phyloP scores from a whole-genome alignment of 2,888 invertebrate genomes.

The Labia minor region DNA sequence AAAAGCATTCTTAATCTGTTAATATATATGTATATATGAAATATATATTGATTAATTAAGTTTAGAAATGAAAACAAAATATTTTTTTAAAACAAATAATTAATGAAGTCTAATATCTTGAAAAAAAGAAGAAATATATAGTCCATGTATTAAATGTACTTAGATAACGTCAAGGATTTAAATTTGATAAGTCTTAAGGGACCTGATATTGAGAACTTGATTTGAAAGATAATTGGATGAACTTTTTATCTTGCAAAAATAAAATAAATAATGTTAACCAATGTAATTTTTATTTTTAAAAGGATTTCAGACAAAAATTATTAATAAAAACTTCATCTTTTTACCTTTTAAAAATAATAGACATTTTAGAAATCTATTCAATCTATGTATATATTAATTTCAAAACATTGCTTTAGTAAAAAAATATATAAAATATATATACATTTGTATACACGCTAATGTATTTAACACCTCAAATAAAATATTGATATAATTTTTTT shows the following conservation, averaged over 20 bases:
- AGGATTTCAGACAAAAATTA: too few relatives aligned
- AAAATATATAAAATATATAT: not conserved
- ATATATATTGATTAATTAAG: not conserved
- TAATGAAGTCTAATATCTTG: not conserved
- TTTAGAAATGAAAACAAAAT: not conserved
- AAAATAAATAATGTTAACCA: too few relatives aligned
- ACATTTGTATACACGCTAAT: not conserved
- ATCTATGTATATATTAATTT: not conserved
- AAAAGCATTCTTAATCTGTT: not conserved
- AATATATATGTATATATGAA: constrained; percentile 1
- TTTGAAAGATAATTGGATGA: too few relatives aligned
- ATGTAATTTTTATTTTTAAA: too few relatives aligned
- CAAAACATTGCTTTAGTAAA: not conserved
- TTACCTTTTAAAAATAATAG: too few relatives aligned
- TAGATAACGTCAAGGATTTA: not conserved
- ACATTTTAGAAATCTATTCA: too few relatives aligned
- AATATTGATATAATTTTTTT: not conserved
- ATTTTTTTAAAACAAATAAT: not conserved
- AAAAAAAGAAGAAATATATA: not conserved
- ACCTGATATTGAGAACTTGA: not conserved
- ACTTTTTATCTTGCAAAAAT: too few relatives aligned
- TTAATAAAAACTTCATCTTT: too few relatives aligned
- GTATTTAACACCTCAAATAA: not conserved
- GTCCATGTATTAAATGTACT: constrained; percentile 1
- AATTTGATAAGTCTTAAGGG: not conserved